Evolutionary conservation across 2,888 invertebrate species (phyloP).

Genomic region (Tridacna crocea): DNA sequence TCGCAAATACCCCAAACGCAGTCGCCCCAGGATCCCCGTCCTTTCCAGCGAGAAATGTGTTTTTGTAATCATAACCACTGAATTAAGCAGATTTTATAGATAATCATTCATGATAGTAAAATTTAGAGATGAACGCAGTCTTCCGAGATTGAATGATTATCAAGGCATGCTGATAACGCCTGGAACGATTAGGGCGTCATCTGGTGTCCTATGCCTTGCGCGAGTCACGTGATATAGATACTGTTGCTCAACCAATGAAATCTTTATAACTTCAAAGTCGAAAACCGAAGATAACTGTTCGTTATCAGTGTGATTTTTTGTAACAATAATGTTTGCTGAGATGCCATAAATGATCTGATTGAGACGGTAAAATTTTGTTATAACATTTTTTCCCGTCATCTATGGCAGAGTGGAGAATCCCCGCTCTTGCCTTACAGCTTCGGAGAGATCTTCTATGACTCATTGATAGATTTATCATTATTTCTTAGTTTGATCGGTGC

Average conservation of each 20-base stretch:
- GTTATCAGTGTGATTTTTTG: background rate
- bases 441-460: too few relatives aligned
- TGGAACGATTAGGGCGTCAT: background rate
- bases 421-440: too few relatives aligned
- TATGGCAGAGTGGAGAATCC: too few relatives aligned
- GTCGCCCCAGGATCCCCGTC: constrained; percentile 9
- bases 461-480: too few relatives aligned
- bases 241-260: background rate
- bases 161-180: background rate
- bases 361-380: too few relatives aligned
- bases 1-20: background rate
- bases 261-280: background rate
- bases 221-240: constrained; percentile 5
- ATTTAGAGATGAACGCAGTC: constrained; percentile 2
- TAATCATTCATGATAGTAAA: constrained; percentile 42
- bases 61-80: constrained; percentile 44
- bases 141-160: background rate
- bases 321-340: background rate
- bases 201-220: constrained; percentile 1
- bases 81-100: constrained; percentile 45
- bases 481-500: too few relatives aligned
- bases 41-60: constrained; percentile 45
- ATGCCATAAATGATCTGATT: background rate
- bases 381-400: too few relatives aligned
- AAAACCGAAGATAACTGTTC: background rate